These are phyloP conservation scores for Thymelicus lineola DNA, from an alignment of 2,888 invertebrate species.

Conservation along the genomic window DNA sequence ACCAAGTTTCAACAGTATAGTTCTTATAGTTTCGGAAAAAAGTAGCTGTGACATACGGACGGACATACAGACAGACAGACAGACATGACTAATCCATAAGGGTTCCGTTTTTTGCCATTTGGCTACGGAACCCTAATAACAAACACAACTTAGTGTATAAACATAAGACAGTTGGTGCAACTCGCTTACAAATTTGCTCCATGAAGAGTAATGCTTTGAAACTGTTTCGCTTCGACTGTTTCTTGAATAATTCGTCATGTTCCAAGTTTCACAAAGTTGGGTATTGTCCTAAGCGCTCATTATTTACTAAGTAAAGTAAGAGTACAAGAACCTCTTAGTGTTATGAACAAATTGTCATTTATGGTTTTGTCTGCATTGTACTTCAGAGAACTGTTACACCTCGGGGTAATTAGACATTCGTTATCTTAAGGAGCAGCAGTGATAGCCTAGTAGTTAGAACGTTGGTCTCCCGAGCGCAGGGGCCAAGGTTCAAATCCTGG, in stretches of 20 bases:
- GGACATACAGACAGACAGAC: too few relatives aligned
- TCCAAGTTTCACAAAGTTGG: constrained; percentile 22
- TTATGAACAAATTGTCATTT: constrained; percentile 16
- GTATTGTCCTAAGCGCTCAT: constrained; percentile 26
- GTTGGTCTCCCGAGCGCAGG: too few relatives aligned
- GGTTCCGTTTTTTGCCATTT: too few relatives aligned
- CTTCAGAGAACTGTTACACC: background rate
- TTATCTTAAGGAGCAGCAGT: too few relatives aligned
- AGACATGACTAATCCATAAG: too few relatives aligned
- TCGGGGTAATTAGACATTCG: background rate
- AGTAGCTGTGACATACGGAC: too few relatives aligned
- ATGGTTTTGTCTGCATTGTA: constrained; percentile 2
- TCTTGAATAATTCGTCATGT: constrained; percentile 29
- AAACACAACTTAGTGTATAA: background rate
- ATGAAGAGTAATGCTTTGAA: constrained; percentile 4
- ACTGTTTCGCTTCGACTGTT: constrained; percentile 27
- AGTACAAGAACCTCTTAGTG: constrained; percentile 15
- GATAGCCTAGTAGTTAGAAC: too few relatives aligned
- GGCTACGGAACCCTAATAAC: too few relatives aligned
- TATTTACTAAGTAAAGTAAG: constrained; percentile 19
- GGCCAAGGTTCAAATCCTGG: too few relatives aligned
- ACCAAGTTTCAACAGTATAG: too few relatives aligned
- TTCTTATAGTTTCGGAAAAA: too few relatives aligned
- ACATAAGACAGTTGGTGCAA: constrained; percentile 8
- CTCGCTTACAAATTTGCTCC: constrained; percentile 20